Evolutionary conservation across 2,888 invertebrate species (phyloP).

Genomic region (Chrysomela aeneicollis): DNA sequence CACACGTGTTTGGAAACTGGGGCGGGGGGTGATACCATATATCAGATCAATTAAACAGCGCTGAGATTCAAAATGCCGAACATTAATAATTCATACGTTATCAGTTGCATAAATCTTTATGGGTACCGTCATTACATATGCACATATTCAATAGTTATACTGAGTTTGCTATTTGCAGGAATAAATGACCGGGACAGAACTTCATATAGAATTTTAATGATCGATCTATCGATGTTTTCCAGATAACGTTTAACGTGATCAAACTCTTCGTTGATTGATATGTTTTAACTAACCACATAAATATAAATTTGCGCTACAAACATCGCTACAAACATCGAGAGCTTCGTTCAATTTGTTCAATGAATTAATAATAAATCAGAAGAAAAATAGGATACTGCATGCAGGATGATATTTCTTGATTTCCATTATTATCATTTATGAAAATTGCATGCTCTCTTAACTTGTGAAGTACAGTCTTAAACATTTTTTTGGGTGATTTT

Average conservation of each 20-base stretch:
- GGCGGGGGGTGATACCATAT: constrained; percentile 29
- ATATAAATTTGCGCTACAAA: no score
- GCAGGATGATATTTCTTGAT: no score
- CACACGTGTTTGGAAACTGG: not conserved
- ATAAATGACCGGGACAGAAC: constrained; percentile 28
- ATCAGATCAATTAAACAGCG: constrained; percentile 52
- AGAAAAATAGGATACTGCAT: no score
- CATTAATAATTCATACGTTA: constrained; percentile 62
- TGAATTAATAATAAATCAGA: no score
- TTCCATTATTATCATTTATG: no score
- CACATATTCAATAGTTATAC: constrained; percentile 54
- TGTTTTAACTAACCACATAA: not conserved
- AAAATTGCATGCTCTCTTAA: no score
- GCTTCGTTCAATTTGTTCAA: no score
- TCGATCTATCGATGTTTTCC: not conserved
- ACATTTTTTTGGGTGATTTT: no score
- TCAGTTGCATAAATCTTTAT: constrained; percentile 60
- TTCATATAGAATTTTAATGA: constrained; percentile 33
- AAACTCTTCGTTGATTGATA: not conserved
- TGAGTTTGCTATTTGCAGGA: constrained; percentile 11
- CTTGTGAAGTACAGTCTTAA: no score
- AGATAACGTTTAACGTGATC: not conserved
- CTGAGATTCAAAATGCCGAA: constrained; percentile 53
- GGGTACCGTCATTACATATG: constrained; percentile 58
- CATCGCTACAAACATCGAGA: no score